Percentiles rank a stretch among this genome's conserved stretches.
phyloP scores from a whole-genome alignment of 2,113 vertebrate genomes.

The Peromyscus leucopus region DNA sequence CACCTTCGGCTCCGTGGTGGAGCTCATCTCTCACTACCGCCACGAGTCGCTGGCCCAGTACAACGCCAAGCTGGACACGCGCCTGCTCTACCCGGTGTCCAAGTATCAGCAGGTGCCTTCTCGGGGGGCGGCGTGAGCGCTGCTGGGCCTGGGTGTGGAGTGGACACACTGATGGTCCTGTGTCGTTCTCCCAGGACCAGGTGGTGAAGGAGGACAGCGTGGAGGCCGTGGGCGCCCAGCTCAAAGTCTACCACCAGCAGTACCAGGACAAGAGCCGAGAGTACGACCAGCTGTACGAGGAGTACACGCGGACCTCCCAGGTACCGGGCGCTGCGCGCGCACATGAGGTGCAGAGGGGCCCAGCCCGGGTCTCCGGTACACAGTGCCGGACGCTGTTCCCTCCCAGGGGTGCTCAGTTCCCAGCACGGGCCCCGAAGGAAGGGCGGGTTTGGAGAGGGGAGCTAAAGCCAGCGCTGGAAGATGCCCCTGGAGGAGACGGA shows the following conservation, averaged over 20 bases:
- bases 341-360: rapidly evolving
- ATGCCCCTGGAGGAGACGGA: not conserved
- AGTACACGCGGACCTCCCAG: conserved; percentile 91
- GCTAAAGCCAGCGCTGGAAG: not conserved
- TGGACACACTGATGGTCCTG: not conserved
- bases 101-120: conserved; percentile 90
- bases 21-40: conserved; percentile 91
- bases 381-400: too few species aligned
- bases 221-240: conserved; percentile 91
- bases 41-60: conserved; percentile 91
- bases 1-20: conserved; percentile 89
- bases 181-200: conserved; percentile 83
- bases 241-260: conserved; percentile 91
- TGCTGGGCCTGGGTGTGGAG: not conserved
- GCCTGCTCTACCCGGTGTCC: conserved; percentile 91
- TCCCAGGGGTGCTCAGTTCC: not conserved
- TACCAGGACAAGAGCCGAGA: conserved; percentile 92
- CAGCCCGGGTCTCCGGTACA: rapidly evolving
- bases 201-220: conserved; percentile 88
- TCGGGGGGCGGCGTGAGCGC: rapidly evolving
- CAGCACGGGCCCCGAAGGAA: not conserved
- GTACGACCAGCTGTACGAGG: conserved; percentile 90
- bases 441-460: not conserved
- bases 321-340: conserved; percentile 59
- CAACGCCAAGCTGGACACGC: conserved; percentile 91